A percentile compares a stretch with the other conserved stretches of the same genome.
These are phyloP conservation scores for Physocephala rufipes DNA, from an alignment of 2,888 invertebrate species.

Conservation along the genomic window DNA sequence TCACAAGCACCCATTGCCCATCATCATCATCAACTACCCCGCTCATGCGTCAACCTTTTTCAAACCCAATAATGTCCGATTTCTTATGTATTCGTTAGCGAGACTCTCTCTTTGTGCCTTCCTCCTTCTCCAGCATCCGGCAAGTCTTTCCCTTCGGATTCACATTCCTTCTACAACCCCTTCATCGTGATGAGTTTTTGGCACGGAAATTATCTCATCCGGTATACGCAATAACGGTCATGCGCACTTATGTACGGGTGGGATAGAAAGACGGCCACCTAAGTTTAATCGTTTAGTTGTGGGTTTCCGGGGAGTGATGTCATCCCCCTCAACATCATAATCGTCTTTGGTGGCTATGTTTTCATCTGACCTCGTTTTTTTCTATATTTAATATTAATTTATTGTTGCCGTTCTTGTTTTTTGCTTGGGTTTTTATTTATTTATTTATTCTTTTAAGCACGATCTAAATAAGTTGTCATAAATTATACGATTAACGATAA, in stretches of 20 bases:
- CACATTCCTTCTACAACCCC: background rate
- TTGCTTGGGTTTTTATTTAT: constrained; percentile 7
- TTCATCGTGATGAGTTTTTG: too few species aligned
- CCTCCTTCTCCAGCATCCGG: background rate
- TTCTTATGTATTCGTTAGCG: background rate
- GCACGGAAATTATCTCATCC: background rate
- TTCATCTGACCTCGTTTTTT: constrained; percentile 36
- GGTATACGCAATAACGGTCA: constrained; percentile 38
- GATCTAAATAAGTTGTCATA: background rate
- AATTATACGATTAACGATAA: too few species aligned
- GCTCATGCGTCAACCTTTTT: background rate
- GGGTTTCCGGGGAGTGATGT: constrained; percentile 53
- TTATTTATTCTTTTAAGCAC: too few species aligned
- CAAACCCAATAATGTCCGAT: background rate
- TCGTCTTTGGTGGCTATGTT: constrained; percentile 5
- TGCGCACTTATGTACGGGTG: constrained; percentile 45
- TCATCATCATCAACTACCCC: too few species aligned
- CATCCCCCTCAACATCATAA: constrained; percentile 43
- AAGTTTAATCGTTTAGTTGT: constrained; percentile 30
- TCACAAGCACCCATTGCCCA: too few species aligned
- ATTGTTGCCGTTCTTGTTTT: background rate
- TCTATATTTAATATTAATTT: background rate
- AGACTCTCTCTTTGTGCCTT: background rate
- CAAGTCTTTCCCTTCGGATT: background rate
- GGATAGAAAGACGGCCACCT: background rate